A percentile compares a stretch with the other conserved stretches of the same genome.
Conservation (phyloP, 2,113 vertebrate species). For the Sturnira hondurensis region DNA sequence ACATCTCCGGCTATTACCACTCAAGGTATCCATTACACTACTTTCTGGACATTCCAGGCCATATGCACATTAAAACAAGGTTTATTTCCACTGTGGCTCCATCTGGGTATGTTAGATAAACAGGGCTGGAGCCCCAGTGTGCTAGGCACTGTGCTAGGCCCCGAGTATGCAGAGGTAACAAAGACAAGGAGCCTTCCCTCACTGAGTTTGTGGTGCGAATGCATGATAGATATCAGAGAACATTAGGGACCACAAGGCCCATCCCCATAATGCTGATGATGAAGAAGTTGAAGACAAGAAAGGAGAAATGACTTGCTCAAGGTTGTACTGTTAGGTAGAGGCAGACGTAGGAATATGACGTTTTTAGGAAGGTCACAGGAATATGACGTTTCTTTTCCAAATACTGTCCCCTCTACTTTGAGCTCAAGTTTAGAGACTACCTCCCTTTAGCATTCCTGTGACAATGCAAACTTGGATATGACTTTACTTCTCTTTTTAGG, state of each 20-base stretch:
- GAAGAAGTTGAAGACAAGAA: not conserved
- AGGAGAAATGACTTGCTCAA: not conserved
- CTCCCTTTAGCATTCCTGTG: not conserved
- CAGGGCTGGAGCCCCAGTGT: not conserved
- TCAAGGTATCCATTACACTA: not conserved
- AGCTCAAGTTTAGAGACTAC: not conserved
- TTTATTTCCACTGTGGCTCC: slow-evolving; percentile 6
- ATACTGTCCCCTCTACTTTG: not conserved
- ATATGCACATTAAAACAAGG: not conserved
- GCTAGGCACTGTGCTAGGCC: not conserved
- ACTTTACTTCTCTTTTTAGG: not conserved
- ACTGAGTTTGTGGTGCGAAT: not conserved
- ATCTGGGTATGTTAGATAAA: not conserved
- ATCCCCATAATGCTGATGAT: not conserved
- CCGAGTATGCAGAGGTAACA: not conserved
- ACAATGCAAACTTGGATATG: not conserved
- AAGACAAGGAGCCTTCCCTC: not conserved
- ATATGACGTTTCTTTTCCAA: slow-evolving; percentile 20
- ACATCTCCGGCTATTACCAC: not conserved
- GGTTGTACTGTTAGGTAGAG: not conserved
- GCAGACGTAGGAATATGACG: slow-evolving; percentile 4
- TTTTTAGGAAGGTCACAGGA: slow-evolving; percentile 8
- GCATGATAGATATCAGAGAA: not conserved
- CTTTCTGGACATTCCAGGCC: not conserved
- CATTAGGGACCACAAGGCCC: not conserved